Percentiles rank a stretch among this genome's conserved stretches.
These are phyloP conservation scores for Drosophila gaucha DNA, from an alignment of 2,888 invertebrate species.

Conservation along the genomic window DNA sequence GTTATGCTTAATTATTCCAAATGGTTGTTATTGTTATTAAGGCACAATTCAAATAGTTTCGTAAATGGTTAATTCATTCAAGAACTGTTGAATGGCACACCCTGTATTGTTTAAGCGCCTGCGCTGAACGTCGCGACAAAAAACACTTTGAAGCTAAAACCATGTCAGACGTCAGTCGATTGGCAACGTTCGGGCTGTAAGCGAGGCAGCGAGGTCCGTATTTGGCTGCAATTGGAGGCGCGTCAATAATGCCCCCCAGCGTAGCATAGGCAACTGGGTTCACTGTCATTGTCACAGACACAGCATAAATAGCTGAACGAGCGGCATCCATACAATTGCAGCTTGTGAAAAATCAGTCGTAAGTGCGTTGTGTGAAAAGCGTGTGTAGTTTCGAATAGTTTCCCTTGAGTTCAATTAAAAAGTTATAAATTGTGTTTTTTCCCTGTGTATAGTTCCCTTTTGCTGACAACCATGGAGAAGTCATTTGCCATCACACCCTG, in stretches of 20 bases:
- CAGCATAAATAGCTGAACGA: conserved; percentile 12
- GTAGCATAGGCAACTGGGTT: conserved; percentile 25
- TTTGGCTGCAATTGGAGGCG: conserved; percentile 23
- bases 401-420: background rate
- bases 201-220: conserved; percentile 11
- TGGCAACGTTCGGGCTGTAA: conserved; percentile 45
- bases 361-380: conserved; percentile 26
- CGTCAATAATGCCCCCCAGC: conserved; percentile 46
- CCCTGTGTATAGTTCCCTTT: conserved; percentile 12
- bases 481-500: conserved; percentile 76
- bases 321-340: conserved; percentile 12
- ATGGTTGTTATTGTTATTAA: too few species aligned
- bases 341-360: conserved; percentile 32
- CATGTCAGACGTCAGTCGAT: conserved; percentile 41
- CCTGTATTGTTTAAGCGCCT: conserved; percentile 44
- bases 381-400: background rate
- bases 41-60: background rate
- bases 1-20: too few species aligned
- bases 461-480: conserved; percentile 69
- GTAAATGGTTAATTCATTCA: background rate
- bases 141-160: conserved; percentile 16
- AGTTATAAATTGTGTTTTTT: background rate
- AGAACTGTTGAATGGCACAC: conserved; percentile 11
- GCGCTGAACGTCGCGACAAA: conserved; percentile 25
- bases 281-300: conserved; percentile 31